Evolutionary conservation across 1,140 invertebrate genomes (phyloP), one percentile per base, ranked within the genome.

Genomic region (Sitobion miscanthi): DNA sequence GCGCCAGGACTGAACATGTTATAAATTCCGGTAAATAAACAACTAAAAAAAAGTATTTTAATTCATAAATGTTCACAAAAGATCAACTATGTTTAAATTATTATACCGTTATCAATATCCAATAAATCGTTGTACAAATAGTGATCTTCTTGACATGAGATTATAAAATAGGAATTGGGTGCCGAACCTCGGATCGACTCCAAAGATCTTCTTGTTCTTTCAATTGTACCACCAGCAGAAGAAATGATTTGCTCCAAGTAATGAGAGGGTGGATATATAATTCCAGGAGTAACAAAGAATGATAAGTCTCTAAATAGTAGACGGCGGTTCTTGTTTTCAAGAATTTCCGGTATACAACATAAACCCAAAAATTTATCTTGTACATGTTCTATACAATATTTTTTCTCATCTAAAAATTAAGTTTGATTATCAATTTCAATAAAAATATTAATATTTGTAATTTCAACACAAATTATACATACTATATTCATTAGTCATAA

Each of bases 201-300:
- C 25, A 97, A 95, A 0, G 97, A 96, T 86, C 97, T 96, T 90
- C 97, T 96, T 85, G 97, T 97, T 94, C 97, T 97, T 93, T 98
- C 97, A 54, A 99, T 97, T 62, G 96, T 96, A 5, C 98, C 99
- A 30, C 98, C 98, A 82, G 98, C 98, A 94, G 97, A 96, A 94
- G 98, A 97, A 69, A 99, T 97, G 95, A 99, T 97, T 94, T 97
- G 96, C 1, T 96, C 96, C 25, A 99, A 95, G 11, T 96, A 96
- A 14, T 96, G 5, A 30, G 42, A 0, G 1, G 85, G 96, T 0
- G 98, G 98, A 5, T 25, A 52, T 93, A 97, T 96, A 21, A 99
- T 97, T 94, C 97, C 97, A 1, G 98, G 98, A 2, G 98, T 99
- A 1, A 99, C 96, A 95, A 97, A 99, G 95, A 99, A 99, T 17